Evolutionary conservation across 2,113 vertebrate species (phyloP).

Genomic region (Pseudopodoces humilis): DNA sequence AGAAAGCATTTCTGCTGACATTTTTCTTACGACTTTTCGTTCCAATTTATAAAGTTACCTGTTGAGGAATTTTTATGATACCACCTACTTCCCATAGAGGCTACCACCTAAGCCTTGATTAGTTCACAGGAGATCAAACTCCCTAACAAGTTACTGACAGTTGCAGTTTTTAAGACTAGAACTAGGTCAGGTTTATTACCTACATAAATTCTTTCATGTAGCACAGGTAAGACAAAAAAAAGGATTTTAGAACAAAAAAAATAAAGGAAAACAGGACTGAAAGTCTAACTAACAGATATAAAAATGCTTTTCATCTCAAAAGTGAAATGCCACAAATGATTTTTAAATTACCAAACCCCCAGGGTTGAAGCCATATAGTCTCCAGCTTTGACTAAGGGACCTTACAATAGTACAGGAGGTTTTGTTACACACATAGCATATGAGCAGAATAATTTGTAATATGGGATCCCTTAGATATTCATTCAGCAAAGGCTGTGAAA

Average conservation of each 20-base stretch:
- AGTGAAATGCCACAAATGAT: slow-evolving; percentile 10
- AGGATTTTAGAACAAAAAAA: background rate
- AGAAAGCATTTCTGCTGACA: slow-evolving; percentile 58
- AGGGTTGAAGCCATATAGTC: background rate
- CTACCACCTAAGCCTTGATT: slow-evolving; percentile 63
- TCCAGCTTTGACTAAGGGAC: background rate
- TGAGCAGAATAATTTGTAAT: background rate
- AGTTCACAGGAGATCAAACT: slow-evolving; percentile 74
- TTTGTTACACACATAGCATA: background rate
- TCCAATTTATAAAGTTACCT: slow-evolving; percentile 61
- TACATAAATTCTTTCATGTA: slow-evolving; percentile 55
- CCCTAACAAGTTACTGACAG: slow-evolving; percentile 66
- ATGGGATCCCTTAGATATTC: background rate
- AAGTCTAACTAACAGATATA: slow-evolving; percentile 1
- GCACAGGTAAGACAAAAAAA: slow-evolving; percentile 35
- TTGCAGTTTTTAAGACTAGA: slow-evolving; percentile 55
- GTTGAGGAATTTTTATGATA: slow-evolving; percentile 53
- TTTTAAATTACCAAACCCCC: background rate
- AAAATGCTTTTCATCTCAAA: slow-evolving; percentile 3
- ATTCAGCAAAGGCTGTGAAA: background rate
- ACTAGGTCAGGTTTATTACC: slow-evolving; percentile 70
- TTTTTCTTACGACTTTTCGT: slow-evolving; percentile 23
- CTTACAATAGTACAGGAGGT: background rate
- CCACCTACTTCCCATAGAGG: slow-evolving; percentile 40
- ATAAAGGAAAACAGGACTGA: slow-evolving; percentile 1